These are phyloP conservation scores for Pseudoatta argentina DNA, from an alignment of 1,140 invertebrate species.

Conservation along the genomic window DNA sequence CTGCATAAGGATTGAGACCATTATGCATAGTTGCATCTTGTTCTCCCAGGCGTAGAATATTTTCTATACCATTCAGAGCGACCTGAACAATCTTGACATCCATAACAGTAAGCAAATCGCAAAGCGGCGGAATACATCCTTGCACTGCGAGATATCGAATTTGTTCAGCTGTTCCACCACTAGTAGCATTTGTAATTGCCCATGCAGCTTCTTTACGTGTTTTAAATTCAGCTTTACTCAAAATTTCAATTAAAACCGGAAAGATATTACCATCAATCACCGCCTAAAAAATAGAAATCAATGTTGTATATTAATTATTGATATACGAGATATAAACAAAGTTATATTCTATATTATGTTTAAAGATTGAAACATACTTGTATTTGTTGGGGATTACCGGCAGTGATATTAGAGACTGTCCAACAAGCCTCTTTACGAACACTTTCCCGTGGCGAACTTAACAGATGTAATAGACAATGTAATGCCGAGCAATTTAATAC, in stretches of 20 bases:
- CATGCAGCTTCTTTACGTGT: slow-evolving; percentile 98
- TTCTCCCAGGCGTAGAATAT: slow-evolving; percentile 97
- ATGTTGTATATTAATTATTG: slow-evolving; percentile 14
- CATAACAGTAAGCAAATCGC: slow-evolving; percentile 96
- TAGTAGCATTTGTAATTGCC: slow-evolving; percentile 99
- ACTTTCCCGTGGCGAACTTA: slow-evolving; percentile 93
- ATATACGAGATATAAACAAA: neutral
- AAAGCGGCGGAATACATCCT: slow-evolving; percentile 97
- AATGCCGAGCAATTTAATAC: slow-evolving; percentile 96
- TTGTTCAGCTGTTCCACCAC: slow-evolving; percentile 97
- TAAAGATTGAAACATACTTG: slow-evolving; percentile 87
- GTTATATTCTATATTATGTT: neutral
- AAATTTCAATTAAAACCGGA: slow-evolving; percentile 95
- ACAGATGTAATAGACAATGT: slow-evolving; percentile 93
- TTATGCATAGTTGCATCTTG: slow-evolving; percentile 90
- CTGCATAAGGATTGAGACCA: slow-evolving; percentile 95
- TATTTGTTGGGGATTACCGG: slow-evolving; percentile 97
- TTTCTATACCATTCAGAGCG: slow-evolving; percentile 97
- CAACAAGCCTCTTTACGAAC: slow-evolving; percentile 99
- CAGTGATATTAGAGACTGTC: slow-evolving; percentile 99
- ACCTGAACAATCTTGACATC: slow-evolving; percentile 99
- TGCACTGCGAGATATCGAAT: slow-evolving; percentile 91
- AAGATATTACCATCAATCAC: slow-evolving; percentile 99
- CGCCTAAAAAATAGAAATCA: slow-evolving; percentile 88
- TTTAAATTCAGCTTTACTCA: slow-evolving; percentile 97